Evolutionary conservation across 1,140 invertebrate genomes (phyloP).

Genomic region (Neodiprion lecontei): DNA sequence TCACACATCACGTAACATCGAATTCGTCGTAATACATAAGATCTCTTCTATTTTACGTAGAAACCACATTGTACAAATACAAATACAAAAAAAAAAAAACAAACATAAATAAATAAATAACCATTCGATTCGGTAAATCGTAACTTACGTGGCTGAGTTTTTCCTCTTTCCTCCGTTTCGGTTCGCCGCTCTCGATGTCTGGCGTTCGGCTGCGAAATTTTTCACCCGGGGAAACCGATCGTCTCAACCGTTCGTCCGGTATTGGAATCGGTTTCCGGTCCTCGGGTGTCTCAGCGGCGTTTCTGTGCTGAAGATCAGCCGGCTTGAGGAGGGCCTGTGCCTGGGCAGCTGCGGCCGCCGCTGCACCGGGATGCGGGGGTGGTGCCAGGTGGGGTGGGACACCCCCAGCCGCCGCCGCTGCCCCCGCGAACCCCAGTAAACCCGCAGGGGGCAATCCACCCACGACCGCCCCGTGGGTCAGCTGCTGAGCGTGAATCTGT

Average conservation of each 20-base stretch:
- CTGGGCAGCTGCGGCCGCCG: slow-evolving; percentile 46
- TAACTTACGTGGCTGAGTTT: slow-evolving; percentile 58
- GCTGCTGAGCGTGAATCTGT: slow-evolving; percentile 90
- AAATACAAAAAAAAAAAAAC: neutral
- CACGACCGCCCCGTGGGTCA: slow-evolving; percentile 78
- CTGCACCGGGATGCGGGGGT: slow-evolving; percentile 45
- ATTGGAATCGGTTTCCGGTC: slow-evolving; percentile 54
- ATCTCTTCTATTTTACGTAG: too few species aligned
- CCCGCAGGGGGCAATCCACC: slow-evolving; percentile 60
- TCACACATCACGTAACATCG: too few species aligned
- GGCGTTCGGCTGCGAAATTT: slow-evolving; percentile 62
- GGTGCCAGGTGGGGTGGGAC: slow-evolving; percentile 53
- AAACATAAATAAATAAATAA: neutral
- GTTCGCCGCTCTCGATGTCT: slow-evolving; percentile 56
- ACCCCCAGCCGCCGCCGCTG: slow-evolving; percentile 49
- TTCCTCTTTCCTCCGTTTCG: slow-evolving; percentile 63
- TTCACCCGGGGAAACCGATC: slow-evolving; percentile 67
- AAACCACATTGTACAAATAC: neutral
- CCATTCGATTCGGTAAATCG: neutral
- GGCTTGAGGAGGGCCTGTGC: slow-evolving; percentile 52
- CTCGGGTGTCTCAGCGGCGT: slow-evolving; percentile 50
- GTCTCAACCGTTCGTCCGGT: slow-evolving; percentile 54
- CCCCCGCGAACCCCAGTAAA: slow-evolving; percentile 56
- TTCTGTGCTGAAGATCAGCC: slow-evolving; percentile 50
- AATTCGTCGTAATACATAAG: too few species aligned